Percentiles rank a stretch among this genome's conserved stretches.
phyloP scores from a whole-genome alignment of 2,888 invertebrate species.

The Macaria liturata region DNA sequence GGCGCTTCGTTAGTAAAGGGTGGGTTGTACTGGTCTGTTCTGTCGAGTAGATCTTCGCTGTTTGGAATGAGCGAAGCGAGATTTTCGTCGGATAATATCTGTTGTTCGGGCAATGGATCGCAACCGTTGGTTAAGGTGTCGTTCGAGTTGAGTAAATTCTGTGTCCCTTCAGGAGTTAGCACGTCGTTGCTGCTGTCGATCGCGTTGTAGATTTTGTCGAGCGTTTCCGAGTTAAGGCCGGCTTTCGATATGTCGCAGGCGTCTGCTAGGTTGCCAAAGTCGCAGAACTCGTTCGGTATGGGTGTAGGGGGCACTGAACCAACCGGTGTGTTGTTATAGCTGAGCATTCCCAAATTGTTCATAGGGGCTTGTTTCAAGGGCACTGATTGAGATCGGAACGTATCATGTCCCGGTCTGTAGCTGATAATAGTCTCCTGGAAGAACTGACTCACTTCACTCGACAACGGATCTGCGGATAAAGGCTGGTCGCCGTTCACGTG shows the following conservation, averaged over 20 bases:
- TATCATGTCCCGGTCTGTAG: constrained; percentile 70
- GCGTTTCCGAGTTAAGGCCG: constrained; percentile 83
- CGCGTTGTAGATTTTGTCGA: constrained; percentile 86
- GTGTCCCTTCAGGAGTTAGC: constrained; percentile 57
- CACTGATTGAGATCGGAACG: constrained; percentile 90
- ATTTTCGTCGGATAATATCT: constrained; percentile 66
- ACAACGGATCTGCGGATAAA: constrained; percentile 75
- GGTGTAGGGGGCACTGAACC: constrained; percentile 87
- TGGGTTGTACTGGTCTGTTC: constrained; percentile 61
- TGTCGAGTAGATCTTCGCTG: constrained; percentile 59
- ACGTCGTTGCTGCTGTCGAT: constrained; percentile 81
- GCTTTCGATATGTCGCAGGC: constrained; percentile 80
- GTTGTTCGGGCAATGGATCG: constrained; percentile 65
- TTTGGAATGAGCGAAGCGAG: constrained; percentile 70
- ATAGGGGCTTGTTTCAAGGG: constrained; percentile 86
- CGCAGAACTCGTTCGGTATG: constrained; percentile 88
- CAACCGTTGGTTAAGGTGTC: constrained; percentile 67
- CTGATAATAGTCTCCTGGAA: constrained; percentile 76
- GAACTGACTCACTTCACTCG: constrained; percentile 85
- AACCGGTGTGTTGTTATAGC: constrained; percentile 81
- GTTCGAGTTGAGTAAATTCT: constrained; percentile 57
- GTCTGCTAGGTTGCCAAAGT: constrained; percentile 85
- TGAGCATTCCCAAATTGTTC: constrained; percentile 63
- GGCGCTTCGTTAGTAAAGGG: constrained; percentile 56
- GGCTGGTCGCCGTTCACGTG: constrained; percentile 74